These are phyloP conservation scores for Ptychoptera albimana DNA, from an alignment of 2,888 invertebrate genomes.

Conservation along the genomic window DNA sequence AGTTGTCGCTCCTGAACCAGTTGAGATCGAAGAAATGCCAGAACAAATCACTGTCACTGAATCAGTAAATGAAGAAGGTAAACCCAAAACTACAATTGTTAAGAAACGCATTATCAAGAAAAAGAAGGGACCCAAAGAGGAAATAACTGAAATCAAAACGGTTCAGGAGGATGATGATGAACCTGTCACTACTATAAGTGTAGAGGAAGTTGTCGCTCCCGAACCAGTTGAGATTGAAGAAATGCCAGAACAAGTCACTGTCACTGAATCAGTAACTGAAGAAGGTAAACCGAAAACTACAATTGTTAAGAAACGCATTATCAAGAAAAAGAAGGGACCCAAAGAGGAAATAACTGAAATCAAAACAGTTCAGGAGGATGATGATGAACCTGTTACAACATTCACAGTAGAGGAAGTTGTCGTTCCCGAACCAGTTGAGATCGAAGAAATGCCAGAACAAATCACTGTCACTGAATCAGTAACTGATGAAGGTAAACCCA, in stretches of 20 bases:
- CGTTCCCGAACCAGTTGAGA: slow-evolving; percentile 12
- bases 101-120: slow-evolving; percentile 20
- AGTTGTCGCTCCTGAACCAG: slow-evolving; percentile 9
- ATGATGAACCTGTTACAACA: slow-evolving; percentile 15
- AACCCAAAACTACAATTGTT: slow-evolving; percentile 19
- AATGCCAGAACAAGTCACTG: slow-evolving; percentile 17
- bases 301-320: slow-evolving; percentile 21
- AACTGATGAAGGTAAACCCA: slow-evolving; percentile 17
- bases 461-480: slow-evolving; percentile 17
- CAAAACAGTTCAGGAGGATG: slow-evolving; percentile 10
- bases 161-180: slow-evolving; percentile 21
- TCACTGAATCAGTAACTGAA: slow-evolving; percentile 25
- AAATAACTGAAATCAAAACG: slow-evolving; percentile 21
- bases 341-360: slow-evolving; percentile 22
- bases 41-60: slow-evolving; percentile 19
- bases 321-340: slow-evolving; percentile 23
- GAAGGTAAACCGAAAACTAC: slow-evolving; percentile 13
- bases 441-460: slow-evolving; percentile 21
- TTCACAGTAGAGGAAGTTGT: slow-evolving; percentile 13
- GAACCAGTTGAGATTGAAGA: slow-evolving; percentile 9
- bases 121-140: slow-evolving; percentile 11
- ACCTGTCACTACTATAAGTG: slow-evolving; percentile 18
- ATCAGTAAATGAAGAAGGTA: slow-evolving; percentile 16
- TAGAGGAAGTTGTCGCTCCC: slow-evolving; percentile 15
- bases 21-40: slow-evolving; percentile 14